A percentile compares a stretch with the other conserved stretches of the same genome.
Evolutionary conservation across 2,888 invertebrate species (phyloP).

Genomic region (Physocephala rufipes): DNA sequence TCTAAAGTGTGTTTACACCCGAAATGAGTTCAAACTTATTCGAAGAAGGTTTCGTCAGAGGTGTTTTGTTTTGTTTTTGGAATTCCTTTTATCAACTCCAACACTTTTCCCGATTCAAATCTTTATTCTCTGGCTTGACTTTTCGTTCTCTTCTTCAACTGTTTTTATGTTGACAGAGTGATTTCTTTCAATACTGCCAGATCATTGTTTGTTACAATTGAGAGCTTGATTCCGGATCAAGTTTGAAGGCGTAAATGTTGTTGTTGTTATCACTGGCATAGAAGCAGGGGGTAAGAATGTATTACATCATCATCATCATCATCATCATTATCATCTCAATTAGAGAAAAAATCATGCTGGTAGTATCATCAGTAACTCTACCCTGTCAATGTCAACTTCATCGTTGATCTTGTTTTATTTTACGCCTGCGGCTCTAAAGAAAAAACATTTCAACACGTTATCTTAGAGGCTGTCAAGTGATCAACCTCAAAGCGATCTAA

Average conservation of each 20-base stretch:
- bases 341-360: not conserved
- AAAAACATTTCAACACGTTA: slow-evolving; percentile 30
- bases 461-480: slow-evolving; percentile 42
- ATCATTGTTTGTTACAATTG: not conserved
- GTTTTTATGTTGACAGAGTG: not conserved
- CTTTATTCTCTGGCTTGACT: too few relatives aligned
- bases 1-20: too few relatives aligned
- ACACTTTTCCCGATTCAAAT: too few relatives aligned
- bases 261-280: too few relatives aligned
- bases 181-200: not conserved
- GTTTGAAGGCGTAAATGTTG: not conserved
- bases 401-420: slow-evolving; percentile 27
- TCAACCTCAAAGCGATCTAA: too few relatives aligned
- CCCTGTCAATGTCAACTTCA: not conserved
- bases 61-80: too few relatives aligned
- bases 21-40: too few relatives aligned
- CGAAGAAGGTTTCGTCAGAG: too few relatives aligned
- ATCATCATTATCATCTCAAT: not conserved
- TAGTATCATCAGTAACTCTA: not conserved
- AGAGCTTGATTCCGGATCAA: not conserved
- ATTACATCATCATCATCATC: slow-evolving; percentile 2
- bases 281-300: not conserved
- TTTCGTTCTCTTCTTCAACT: not conserved
- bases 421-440: slow-evolving; percentile 23
- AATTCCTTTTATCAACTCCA: too few relatives aligned